Conservation (phyloP, 1,140 invertebrate species). For the Nasonia longicornis region DNA sequence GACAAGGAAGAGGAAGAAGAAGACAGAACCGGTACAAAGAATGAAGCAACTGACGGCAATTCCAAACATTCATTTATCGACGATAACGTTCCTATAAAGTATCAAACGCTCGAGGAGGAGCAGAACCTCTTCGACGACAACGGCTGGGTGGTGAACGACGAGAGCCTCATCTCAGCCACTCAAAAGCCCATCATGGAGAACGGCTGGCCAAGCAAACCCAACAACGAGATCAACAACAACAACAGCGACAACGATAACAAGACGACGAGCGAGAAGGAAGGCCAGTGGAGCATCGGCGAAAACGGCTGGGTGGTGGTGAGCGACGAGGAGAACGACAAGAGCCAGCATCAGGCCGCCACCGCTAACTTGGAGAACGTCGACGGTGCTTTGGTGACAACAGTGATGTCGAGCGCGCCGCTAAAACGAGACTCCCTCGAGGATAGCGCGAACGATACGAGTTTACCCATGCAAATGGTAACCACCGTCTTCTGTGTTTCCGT, state of each 20-base stretch:
- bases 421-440: slow-evolving; percentile 57
- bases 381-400: slow-evolving; percentile 47
- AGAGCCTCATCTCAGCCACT: slow-evolving; percentile 43
- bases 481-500: slow-evolving; percentile 69
- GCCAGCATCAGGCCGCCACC: slow-evolving; percentile 23
- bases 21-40: too few relatives aligned
- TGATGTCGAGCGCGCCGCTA: slow-evolving; percentile 50
- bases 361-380: slow-evolving; percentile 55
- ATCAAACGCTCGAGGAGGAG: slow-evolving; percentile 27
- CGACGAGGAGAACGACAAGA: slow-evolving; percentile 42
- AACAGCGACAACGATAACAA: slow-evolving; percentile 52
- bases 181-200: background rate
- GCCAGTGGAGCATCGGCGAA: slow-evolving; percentile 52
- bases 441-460: slow-evolving; percentile 58
- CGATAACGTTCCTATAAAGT: slow-evolving; percentile 16
- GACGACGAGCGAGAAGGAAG: slow-evolving; percentile 32
- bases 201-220: background rate
- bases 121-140: slow-evolving; percentile 65
- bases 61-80: background rate
- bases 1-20: slow-evolving; percentile 1
- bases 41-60: background rate
- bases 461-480: slow-evolving; percentile 69
- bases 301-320: slow-evolving; percentile 53
- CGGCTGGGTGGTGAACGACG: slow-evolving; percentile 63
- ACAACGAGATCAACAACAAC: background rate